A percentile compares a stretch with the other conserved stretches of the same genome.
Conservation (phyloP, 2,113 vertebrate species). For the Dicerorhinus sumatrensis region DNA sequence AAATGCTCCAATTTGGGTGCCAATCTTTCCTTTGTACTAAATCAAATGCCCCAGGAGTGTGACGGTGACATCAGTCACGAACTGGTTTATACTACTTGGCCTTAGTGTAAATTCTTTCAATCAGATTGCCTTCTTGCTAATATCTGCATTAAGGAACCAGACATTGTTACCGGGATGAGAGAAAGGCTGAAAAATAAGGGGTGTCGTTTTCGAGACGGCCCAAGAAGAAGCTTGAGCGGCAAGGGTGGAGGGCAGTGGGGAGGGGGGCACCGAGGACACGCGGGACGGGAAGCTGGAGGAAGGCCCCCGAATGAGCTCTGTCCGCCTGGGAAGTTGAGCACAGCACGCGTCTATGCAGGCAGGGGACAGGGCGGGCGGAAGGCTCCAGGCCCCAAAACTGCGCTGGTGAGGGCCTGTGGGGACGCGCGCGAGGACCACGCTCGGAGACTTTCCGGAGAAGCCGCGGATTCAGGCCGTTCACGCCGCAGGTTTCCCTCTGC, state of each 20-base stretch:
- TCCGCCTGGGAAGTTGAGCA: not conserved
- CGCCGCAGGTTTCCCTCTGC: not conserved
- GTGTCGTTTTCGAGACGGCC: not conserved
- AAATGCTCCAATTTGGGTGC: not conserved
- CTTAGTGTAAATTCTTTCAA: not conserved
- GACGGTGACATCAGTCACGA: not conserved
- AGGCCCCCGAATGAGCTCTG: no score
- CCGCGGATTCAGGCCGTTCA: not conserved
- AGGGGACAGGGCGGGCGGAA: not conserved
- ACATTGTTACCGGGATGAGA: not conserved
- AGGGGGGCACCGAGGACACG: not conserved
- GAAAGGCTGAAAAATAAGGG: not conserved
- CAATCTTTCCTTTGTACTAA: not conserved
- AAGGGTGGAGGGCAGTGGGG: not conserved
- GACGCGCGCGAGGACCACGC: not conserved
- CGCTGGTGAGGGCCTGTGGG: not conserved
- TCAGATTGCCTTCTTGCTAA: slow-evolving; percentile 26
- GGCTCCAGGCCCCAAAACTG: not conserved
- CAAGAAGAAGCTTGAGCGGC: not conserved
- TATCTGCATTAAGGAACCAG: not conserved
- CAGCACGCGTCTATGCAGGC: not conserved
- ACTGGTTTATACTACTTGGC: not conserved
- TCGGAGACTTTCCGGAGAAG: not conserved
- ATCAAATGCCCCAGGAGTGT: not conserved
- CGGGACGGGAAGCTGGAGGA: not conserved